A percentile compares a stretch with the other conserved stretches of the same genome.
These are phyloP conservation scores for Leptura quadrifasciata DNA, from an alignment of 2,888 invertebrate species.

Conservation along the genomic window DNA sequence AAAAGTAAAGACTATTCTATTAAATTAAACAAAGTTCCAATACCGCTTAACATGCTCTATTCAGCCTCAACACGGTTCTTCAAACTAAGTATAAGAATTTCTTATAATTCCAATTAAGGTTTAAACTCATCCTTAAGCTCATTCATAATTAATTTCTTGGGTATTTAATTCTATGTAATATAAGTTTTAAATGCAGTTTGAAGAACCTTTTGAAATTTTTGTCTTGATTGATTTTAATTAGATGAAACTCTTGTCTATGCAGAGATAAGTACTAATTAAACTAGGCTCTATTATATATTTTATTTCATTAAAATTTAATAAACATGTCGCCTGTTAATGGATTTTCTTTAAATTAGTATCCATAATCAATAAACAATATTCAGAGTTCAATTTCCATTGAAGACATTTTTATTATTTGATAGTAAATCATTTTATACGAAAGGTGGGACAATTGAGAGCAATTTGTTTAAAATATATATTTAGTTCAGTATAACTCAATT, in stretches of 20 bases:
- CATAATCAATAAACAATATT: too few relatives aligned
- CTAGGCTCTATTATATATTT: too few relatives aligned
- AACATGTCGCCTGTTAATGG: too few relatives aligned
- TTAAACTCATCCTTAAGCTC: not conserved
- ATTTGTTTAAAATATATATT: too few relatives aligned
- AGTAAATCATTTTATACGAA: too few relatives aligned
- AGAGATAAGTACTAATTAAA: too few relatives aligned
- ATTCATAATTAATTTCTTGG: not conserved
- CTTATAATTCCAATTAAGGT: not conserved
- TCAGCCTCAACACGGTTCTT: not conserved
- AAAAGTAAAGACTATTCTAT: not conserved
- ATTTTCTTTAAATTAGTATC: too few relatives aligned
- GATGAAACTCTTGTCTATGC: not conserved
- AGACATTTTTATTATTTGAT: too few relatives aligned
- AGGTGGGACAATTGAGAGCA: too few relatives aligned
- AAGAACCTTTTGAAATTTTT: not conserved
- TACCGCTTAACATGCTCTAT: not conserved
- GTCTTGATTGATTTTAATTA: not conserved
- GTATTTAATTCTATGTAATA: not conserved
- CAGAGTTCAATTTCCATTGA: too few relatives aligned
- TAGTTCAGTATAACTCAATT: too few relatives aligned
- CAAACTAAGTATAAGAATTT: not conserved
- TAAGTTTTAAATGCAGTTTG: not conserved
- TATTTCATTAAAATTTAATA: too few relatives aligned
- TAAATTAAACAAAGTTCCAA: constrained; percentile 5